Evolutionary conservation across 2,113 vertebrate species (phyloP), one percentile per base, ranked within the genome.

Genomic region (Bufo bufo): DNA sequence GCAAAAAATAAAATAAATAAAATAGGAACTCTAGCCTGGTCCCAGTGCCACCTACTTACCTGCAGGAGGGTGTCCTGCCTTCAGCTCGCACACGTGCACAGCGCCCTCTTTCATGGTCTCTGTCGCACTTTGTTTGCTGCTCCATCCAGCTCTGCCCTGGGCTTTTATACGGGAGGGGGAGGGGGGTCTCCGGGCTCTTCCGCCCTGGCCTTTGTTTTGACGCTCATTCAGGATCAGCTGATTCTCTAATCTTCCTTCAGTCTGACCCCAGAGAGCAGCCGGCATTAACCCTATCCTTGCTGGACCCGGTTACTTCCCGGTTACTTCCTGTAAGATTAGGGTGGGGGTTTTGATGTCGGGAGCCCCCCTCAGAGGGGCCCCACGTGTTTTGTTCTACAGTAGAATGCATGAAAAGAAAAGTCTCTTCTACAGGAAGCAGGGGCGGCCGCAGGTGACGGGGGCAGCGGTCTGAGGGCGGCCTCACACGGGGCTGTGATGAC

Each of bases 11-110:
- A 45, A 74, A 1, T 47, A 3, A 3, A 0, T 3, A 4, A n/a
- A n/a, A 9, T 19, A n/a, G n/a, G n/a, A n/a, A n/a, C n/a, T n/a
- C n/a, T 33, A 33, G 33, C 33, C 33, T 1, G 1, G 33, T 33
- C 33, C 47, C 72, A 7, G 13, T 3, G 43, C 47, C 50, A 90
- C 89, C 61, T 20, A 81, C 77, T 19, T 90, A 94, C 94, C 93
- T 93, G 93, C 92, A 0, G 93, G 93, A 86, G 78, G 89, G 74
- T 90, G 92, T 0, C 91, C 91, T 71, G 89, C 90, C 91, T 93
- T 93, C 77, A 88, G 75, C 0, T 91, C 89, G 19, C 90, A 82
- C 10, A 56, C 81, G 45, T 88, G 90, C 66, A 78, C 85, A 43
- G 90, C 82, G 3, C 50, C 84, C 52, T 91, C 92, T 4, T 79